Base-by-base conservation (phyloP, 2,113 vertebrate genomes). In the Willisornis vidua region DNA sequence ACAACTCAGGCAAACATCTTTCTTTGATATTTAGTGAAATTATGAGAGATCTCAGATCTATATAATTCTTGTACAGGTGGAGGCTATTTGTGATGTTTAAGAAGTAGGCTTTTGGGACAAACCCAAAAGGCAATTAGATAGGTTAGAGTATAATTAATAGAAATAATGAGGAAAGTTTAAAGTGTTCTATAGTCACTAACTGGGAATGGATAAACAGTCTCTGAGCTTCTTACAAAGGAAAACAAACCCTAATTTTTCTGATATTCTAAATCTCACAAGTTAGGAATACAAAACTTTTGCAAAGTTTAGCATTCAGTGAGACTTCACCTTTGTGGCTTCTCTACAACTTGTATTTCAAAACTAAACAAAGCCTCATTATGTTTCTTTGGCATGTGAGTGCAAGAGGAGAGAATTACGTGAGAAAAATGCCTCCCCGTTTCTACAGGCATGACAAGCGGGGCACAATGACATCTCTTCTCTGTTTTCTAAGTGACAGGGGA, bases 151-250 rank as follows among this genome's bases (percentile, higher is more conserved):
- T 24, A 83, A 72, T 76, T 76, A 66, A 87, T 48, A 61, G 33
- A 85, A 96, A 85, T 63, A 58, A 83, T 19, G 9, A 93, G 22
- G 29, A 80, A 87, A 91, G 87, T 48, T 14, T 48, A 67, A 86
- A 76, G 3, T 25, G 7, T 76, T 83, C 55, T 39, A 15, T 17
- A 55, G 54, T 16, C 46, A 55, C 26, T 81, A 49, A 77, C 1
- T 66, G 43, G 86, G n/a, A 49, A 75, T 45, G 11, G 20, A 81
- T 78, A 67, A 94, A 75, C 9, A 39, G 37, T 31, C 6, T 86
- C 19, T 43, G 22, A 83, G 11, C 10, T 49, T 77, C 49, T 76
- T 54, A 76, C 7, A 73, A 85, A 65, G 16, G 19, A 86, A 93
- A 26, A 22, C 26, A 87, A 85, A 62, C 17, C 10, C 19, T 66